A percentile compares a stretch with the other conserved stretches of the same genome.
phyloP scores from a whole-genome alignment of 2,888 invertebrate genomes.

The Caenorhabditis afra region DNA sequence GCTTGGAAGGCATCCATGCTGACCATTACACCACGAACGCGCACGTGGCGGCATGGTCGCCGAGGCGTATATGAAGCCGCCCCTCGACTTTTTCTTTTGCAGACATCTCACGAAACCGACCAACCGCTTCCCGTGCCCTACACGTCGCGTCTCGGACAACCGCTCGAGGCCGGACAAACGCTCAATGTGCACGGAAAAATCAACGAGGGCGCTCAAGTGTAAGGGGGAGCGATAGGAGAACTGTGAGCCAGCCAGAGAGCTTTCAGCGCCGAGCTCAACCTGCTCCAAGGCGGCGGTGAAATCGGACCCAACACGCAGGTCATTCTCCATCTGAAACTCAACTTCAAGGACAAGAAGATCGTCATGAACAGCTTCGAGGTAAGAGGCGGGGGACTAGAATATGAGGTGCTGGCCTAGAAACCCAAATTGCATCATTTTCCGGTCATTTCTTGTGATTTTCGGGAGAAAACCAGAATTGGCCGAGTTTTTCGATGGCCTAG shows the following conservation, averaged over 20 bases:
- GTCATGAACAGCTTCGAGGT: conserved; percentile 74
- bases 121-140: conserved; percentile 71
- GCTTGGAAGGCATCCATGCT: conserved; percentile 76
- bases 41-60: too few relatives aligned
- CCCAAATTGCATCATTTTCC: too few relatives aligned
- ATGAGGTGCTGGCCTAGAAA: background rate
- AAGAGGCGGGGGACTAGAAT: background rate
- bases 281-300: conserved; percentile 66
- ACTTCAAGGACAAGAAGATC: conserved; percentile 76
- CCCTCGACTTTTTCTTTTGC: background rate
- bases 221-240: background rate
- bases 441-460: background rate
- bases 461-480: too few relatives aligned
- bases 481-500: too few relatives aligned
- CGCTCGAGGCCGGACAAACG: conserved; percentile 73
- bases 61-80: background rate
- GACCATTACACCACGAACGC: conserved; percentile 75
- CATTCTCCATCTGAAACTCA: conserved; percentile 75
- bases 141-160: conserved; percentile 70
- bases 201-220: conserved; percentile 68
- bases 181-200: conserved; percentile 72
- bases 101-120: conserved; percentile 52
- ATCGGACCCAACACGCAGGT: conserved; percentile 68
- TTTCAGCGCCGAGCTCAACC: conserved; percentile 68
- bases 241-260: background rate